Conservation (phyloP, 2,113 vertebrate species). For the Esox niger region DNA sequence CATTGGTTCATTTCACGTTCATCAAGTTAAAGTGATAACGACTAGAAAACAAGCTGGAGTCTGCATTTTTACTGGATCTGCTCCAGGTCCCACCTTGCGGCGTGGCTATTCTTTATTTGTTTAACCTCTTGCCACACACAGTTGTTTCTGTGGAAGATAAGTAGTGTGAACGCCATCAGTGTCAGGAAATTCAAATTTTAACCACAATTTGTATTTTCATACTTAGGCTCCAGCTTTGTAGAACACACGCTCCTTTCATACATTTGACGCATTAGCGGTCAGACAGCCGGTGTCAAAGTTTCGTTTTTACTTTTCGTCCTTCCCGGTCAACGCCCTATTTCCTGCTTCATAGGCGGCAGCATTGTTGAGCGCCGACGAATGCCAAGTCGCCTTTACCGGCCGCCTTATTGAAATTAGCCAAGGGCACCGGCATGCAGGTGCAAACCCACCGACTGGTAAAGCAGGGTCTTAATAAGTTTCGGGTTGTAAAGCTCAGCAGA, state of each 20-base stretch:
- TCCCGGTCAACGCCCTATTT: too few species aligned
- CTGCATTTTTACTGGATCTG: background rate
- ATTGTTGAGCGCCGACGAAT: constrained; percentile 22
- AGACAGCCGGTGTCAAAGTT: too few species aligned
- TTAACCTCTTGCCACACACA: background rate
- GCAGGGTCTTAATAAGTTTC: constrained; percentile 62
- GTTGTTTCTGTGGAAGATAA: background rate
- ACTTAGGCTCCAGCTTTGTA: too few species aligned
- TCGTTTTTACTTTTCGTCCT: too few species aligned
- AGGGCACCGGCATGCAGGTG: constrained; percentile 31
- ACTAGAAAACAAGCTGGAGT: background rate
- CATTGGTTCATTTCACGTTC: background rate
- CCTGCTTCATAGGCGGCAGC: constrained; percentile 16
- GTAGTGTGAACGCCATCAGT: too few species aligned
- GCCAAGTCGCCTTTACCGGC: constrained; percentile 57
- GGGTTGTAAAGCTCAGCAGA: constrained; percentile 58
- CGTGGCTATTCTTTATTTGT: background rate
- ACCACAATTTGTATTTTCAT: background rate
- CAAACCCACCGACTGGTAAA: too few species aligned
- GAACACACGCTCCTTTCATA: too few species aligned
- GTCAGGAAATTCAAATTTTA: background rate
- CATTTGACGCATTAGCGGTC: too few species aligned
- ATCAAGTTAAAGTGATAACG: too few species aligned
- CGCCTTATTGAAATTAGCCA: constrained; percentile 33
- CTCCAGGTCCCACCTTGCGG: background rate